Conservation (phyloP, 2,797 vertebrate genomes). For the Myotis daubentonii region DNA sequence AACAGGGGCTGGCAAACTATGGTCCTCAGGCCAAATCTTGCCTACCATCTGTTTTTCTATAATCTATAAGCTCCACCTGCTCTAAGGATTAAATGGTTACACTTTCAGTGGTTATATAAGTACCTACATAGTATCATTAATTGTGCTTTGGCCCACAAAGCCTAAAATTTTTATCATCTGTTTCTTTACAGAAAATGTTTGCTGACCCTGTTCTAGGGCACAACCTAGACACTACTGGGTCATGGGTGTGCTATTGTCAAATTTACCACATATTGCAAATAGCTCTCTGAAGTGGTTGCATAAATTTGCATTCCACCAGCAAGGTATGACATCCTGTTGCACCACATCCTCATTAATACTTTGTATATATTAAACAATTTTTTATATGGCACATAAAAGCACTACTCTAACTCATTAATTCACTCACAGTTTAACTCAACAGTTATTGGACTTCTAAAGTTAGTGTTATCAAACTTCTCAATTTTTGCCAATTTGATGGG, state of each 20-base stretch:
- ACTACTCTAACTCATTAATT: not conserved
- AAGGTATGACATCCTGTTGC: not conserved
- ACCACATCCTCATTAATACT: not conserved
- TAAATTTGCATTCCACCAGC: not conserved
- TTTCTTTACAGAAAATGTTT: slow-evolving; percentile 2
- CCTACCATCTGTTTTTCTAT: not conserved
- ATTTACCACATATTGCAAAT: not conserved
- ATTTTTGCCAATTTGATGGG: not conserved
- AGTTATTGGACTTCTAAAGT: not conserved
- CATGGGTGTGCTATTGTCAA: not conserved
- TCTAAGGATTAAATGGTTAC: not conserved
- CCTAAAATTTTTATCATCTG: slow-evolving; percentile 20
- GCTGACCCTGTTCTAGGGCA: not conserved
- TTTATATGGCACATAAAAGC: not conserved
- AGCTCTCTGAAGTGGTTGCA: not conserved
- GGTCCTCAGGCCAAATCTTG: not conserved
- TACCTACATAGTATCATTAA: not conserved
- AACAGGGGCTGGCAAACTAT: not conserved
- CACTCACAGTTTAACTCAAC: not conserved
- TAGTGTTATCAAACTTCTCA: not conserved
- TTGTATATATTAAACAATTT: not conserved
- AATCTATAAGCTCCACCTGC: not conserved
- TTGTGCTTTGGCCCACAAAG: not conserved
- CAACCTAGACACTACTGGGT: not conserved
- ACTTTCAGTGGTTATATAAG: not conserved